These are phyloP conservation scores for Neolamprologus falcicula DNA, from an alignment of 2,113 vertebrate genomes.

Conservation along the genomic window DNA sequence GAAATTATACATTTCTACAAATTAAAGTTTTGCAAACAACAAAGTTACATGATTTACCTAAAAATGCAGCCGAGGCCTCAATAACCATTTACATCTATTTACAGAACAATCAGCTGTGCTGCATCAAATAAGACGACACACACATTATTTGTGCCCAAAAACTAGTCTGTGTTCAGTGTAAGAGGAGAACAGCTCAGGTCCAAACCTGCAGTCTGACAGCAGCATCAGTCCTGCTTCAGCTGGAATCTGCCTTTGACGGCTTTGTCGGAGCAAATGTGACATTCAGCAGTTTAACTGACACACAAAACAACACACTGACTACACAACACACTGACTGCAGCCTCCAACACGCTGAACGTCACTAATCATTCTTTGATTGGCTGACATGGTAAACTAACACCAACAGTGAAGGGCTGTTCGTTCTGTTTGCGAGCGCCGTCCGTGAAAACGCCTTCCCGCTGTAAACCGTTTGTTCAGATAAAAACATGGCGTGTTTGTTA, in stretches of 20 bases:
- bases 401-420: neutral
- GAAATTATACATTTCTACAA: neutral
- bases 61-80: neutral
- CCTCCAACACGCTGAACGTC: neutral
- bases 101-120: neutral
- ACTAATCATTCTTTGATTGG: neutral
- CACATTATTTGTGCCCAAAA: accelerated
- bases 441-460: neutral
- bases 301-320: neutral
- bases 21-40: neutral
- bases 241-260: neutral
- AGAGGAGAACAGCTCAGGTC: neutral
- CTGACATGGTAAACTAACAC: neutral
- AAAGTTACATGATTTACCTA: neutral
- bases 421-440: neutral
- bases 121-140: accelerated
- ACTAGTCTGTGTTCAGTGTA: neutral
- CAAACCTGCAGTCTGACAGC: neutral
- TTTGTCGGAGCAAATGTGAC: accelerated
- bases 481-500: accelerated
- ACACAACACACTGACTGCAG: neutral
- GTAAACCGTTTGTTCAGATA: neutral
- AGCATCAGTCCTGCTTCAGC: accelerated
- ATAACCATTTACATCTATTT: accelerated
- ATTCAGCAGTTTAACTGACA: neutral